A percentile compares a stretch with the other conserved stretches of the same genome.
These are phyloP conservation scores for Synergus itoensis DNA, from an alignment of 2,888 invertebrate species.

Conservation along the genomic window DNA sequence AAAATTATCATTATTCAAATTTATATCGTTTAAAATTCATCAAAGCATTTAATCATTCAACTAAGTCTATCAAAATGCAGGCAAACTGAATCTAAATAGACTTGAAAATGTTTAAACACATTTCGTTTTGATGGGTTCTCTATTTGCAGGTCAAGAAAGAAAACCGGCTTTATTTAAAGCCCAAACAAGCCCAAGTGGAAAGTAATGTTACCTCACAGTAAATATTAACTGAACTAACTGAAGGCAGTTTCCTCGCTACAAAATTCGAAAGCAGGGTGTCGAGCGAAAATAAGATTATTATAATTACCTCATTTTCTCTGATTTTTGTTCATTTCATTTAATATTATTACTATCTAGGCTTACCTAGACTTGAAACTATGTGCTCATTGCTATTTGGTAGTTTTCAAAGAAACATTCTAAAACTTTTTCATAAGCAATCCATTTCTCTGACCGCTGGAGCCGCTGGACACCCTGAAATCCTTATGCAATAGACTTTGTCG, in stretches of 20 bases:
- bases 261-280: background rate
- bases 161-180: background rate
- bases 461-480: background rate
- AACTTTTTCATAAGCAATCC: background rate
- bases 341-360: no score
- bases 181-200: slow-evolving; percentile 8
- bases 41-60: background rate
- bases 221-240: background rate
- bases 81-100: background rate
- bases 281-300: background rate
- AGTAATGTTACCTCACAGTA: background rate
- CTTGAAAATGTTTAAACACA: background rate
- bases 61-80: background rate
- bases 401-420: no score
- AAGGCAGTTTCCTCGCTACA: background rate
- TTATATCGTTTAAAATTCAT: background rate
- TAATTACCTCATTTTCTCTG: background rate
- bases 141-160: background rate
- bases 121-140: background rate
- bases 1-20: background rate
- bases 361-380: no score
- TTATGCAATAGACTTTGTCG: slow-evolving; percentile 23
- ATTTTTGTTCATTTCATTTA: background rate
- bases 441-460: background rate
- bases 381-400: no score